Evolutionary conservation across 2,797 vertebrate genomes (phyloP).

Genomic region (Siniperca obscura): DNA sequence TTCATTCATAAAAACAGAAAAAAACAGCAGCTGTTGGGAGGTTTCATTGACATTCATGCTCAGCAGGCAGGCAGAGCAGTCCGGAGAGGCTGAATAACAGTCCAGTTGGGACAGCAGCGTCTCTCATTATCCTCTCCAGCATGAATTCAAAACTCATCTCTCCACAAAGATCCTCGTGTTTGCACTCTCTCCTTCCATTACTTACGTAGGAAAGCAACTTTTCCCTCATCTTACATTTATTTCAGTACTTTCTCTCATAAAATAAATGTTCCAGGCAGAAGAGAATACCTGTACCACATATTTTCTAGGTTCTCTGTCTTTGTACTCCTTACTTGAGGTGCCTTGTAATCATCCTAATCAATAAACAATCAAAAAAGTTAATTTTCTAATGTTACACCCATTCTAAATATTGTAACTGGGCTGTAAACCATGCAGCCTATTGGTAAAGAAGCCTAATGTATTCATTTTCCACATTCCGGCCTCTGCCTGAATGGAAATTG

Average conservation of each 20-base stretch:
- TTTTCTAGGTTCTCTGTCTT: neutral
- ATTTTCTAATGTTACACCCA: neutral
- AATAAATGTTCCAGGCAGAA: neutral
- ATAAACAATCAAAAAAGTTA: neutral
- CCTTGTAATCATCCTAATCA: neutral
- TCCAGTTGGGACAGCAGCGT: conserved; percentile 53
- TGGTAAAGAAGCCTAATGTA: conserved; percentile 37
- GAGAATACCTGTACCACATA: neutral
- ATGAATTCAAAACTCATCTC: conserved; percentile 43
- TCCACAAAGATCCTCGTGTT: conserved; percentile 50
- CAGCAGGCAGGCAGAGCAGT: conserved; percentile 46
- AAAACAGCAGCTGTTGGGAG: conserved; percentile 45
- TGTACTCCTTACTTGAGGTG: neutral
- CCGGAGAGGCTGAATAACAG: conserved; percentile 54
- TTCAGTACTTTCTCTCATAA: neutral
- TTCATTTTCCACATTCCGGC: conserved; percentile 59
- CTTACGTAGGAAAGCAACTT: neutral
- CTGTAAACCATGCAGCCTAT: neutral
- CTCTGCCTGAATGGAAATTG: conserved; percentile 47
- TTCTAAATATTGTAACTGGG: neutral
- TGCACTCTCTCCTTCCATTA: neutral
- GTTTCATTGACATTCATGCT: conserved; percentile 70
- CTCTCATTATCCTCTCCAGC: conserved; percentile 43
- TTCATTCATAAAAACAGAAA: conserved; percentile 10
- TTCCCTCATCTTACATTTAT: neutral